Evolutionary conservation across 2,113 vertebrate species (phyloP).

Genomic region (Pachycephala philippinensis): DNA sequence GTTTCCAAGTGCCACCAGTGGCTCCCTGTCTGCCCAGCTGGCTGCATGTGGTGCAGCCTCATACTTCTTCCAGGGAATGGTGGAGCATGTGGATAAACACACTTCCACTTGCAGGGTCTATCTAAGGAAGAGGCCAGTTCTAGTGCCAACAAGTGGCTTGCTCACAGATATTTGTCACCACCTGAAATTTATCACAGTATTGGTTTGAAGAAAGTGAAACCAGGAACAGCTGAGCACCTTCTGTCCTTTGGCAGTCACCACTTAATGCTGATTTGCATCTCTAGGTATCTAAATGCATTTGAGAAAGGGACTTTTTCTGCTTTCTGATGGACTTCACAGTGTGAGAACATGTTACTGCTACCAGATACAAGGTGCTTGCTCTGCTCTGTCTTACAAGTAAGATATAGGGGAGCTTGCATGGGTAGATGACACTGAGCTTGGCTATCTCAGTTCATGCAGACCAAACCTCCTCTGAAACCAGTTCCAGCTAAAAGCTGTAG

Average conservation of each 20-base stretch:
- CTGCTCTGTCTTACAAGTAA: background rate
- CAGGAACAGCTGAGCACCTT: background rate
- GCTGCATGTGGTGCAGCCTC: background rate
- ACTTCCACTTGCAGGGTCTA: background rate
- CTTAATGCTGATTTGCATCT: background rate
- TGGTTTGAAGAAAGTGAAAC: background rate
- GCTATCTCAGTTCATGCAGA: background rate
- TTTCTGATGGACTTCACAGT: background rate
- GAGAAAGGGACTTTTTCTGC: background rate
- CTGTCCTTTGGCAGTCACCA: background rate
- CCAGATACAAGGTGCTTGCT: background rate
- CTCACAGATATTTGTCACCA: background rate
- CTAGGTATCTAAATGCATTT: background rate
- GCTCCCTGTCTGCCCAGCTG: background rate
- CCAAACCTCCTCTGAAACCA: background rate
- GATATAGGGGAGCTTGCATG: background rate
- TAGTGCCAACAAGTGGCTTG: background rate
- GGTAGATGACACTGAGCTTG: background rate
- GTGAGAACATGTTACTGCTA: background rate
- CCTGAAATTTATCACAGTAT: background rate
- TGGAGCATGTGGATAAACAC: background rate
- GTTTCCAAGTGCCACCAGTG: background rate
- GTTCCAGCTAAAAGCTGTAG: background rate
- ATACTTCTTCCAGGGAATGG: background rate
- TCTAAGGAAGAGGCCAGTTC: background rate